Base-by-base conservation (phyloP, 2,797 vertebrate genomes). In the Amblyopsis hoosieri region DNA sequence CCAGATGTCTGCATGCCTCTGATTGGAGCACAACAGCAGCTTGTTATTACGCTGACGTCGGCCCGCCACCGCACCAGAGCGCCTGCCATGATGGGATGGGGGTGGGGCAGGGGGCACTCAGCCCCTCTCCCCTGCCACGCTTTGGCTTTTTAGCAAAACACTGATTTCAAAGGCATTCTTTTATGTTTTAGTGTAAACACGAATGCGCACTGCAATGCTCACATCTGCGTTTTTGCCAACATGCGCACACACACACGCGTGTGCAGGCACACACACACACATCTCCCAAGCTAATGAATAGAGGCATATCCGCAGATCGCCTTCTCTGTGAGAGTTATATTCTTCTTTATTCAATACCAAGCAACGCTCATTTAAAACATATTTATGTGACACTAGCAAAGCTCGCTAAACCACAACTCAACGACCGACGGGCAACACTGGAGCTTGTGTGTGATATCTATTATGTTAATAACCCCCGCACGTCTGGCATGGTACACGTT, bases 21-120 rank as follows among this genome's bases (percentile, higher is more conserved):
- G 79, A 89, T 90, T 88, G 79, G 82, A 87, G 62, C 79, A 69
- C 67, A 83, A 67, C 78, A 69, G 78, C 63, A 77, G 75, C 82
- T 87, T 85, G 85, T 89, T 88, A 92, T 92, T 91, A 91, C 78
- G 65, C 63, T 75, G 76, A 87, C 88, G 81, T 82, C 62, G 81
- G 80, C 75, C 67, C 60, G 71, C 59, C 79, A 88, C 83, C 82
- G 58, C 84, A 87, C 75, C 76, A 84, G 81, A 71, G 73, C 64
- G 71, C 72, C 64, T 66, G 61, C 65, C 80, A 79, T 78, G 72
- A 3, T 17, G 52, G 3, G 50, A 4, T 14, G n/a, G 50, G n/a
- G n/a, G 50, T n/a, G 68, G 59, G 77, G 68, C 59, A 61, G 67
- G 48, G n/a, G 51, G 54, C 64, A 70, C 53, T 76, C 78, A 73